Percentiles rank a stretch among this genome's conserved stretches.
Conservation (phyloP, 1,140 invertebrate genomes). For the Ostrea denselamellosa region DNA sequence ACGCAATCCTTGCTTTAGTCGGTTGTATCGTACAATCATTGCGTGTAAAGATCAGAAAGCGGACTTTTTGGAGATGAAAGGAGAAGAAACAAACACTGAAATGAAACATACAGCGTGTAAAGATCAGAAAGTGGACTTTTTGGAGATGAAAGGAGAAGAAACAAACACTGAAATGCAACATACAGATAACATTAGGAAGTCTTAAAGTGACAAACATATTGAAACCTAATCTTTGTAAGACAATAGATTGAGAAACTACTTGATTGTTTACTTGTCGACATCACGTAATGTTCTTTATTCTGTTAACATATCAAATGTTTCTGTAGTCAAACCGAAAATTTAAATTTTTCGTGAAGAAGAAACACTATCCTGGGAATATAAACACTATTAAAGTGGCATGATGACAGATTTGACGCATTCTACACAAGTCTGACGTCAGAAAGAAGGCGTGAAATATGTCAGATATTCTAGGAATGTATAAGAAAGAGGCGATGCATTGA, state of each 20-base stretch:
- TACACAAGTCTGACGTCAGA: background rate
- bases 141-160: no score
- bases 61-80: no score
- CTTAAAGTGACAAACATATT: no score
- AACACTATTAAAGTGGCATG: background rate
- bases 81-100: no score
- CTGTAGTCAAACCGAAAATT: background rate
- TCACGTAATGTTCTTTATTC: background rate
- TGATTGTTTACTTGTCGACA: background rate
- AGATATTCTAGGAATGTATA: background rate
- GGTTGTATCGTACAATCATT: no score
- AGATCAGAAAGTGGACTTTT: no score
- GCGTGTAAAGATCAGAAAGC: no score
- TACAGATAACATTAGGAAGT: no score
- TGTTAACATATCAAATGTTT: background rate
- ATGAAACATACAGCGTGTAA: no score
- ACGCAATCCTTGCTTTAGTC: no score
- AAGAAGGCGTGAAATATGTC: constrained; percentile 3
- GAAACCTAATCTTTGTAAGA: background rate
- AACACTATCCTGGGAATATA: background rate
- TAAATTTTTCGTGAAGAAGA: background rate
- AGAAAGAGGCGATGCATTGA: no score
- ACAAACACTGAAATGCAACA: no score
- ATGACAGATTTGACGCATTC: background rate
- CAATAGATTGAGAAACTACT: background rate